Percentiles rank a stretch among this genome's conserved stretches.
phyloP scores from a whole-genome alignment of 2,888 invertebrate genomes.

The Caenorhabditis afra region DNA sequence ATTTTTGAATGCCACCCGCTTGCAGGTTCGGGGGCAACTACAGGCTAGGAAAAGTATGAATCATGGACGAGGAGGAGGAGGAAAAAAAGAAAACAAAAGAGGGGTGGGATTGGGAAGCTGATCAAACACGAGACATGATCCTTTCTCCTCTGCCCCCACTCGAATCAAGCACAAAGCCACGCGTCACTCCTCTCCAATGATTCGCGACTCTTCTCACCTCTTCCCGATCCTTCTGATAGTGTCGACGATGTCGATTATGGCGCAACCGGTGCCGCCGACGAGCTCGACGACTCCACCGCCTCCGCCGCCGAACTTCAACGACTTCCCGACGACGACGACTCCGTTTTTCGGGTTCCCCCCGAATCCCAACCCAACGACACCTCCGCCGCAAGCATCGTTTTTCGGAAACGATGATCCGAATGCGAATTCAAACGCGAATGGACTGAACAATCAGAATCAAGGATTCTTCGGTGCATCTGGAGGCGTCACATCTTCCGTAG shows the following conservation, averaged over 20 bases:
- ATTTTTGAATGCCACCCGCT: too few species aligned
- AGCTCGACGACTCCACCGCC: background rate
- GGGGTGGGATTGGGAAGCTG: background rate
- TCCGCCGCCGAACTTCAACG: background rate
- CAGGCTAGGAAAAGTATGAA: background rate
- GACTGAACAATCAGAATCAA: conserved; percentile 1
- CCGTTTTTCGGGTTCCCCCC: background rate
- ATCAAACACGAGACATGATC: conserved; percentile 1
- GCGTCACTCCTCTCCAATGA: background rate
- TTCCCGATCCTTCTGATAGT: background rate
- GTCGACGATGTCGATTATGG: background rate
- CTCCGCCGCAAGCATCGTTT: background rate
- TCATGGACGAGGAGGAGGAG: background rate
- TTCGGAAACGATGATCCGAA: background rate
- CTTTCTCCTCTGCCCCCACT: conserved; percentile 2
- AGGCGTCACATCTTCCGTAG: background rate
- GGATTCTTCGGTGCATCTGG: conserved; percentile 6
- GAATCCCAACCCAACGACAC: background rate
- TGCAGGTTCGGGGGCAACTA: too few species aligned
- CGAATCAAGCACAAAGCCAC: background rate
- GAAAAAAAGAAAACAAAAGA: background rate
- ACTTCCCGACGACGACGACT: background rate
- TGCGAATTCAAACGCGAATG: conserved; percentile 1
- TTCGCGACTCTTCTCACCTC: background rate
- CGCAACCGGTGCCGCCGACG: background rate